Conservation (phyloP, 2,113 vertebrate species). For the Megalops atlanticus region DNA sequence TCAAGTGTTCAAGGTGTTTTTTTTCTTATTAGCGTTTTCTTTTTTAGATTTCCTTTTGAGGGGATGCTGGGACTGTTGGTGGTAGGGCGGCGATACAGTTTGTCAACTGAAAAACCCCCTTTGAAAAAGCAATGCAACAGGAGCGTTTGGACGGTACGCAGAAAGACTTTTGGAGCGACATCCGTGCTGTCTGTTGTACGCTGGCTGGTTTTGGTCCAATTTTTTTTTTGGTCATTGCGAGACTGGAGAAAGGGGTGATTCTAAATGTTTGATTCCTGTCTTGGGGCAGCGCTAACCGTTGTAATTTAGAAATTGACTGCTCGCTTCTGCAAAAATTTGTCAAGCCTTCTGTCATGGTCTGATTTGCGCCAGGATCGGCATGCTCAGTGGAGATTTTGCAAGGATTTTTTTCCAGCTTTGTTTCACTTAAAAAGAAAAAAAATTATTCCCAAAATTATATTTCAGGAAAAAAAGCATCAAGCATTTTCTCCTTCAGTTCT, state of each 20-base stretch:
- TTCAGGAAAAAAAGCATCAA: conserved; percentile 62
- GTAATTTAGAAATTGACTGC: conserved; percentile 27
- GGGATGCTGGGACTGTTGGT: conserved; percentile 31
- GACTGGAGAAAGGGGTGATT: conserved; percentile 22
- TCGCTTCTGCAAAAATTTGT: conserved; percentile 5
- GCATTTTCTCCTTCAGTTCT: conserved; percentile 56
- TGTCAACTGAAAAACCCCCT: conserved; percentile 2
- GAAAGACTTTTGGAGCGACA: conserved; percentile 53
- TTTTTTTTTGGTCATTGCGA: conserved; percentile 6
- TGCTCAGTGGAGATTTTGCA: conserved; percentile 15
- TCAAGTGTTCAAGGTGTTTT: conserved; percentile 30
- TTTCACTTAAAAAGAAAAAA: conserved; percentile 34
- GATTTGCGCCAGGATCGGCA: conserved; percentile 34
- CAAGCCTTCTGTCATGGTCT: conserved; percentile 12
- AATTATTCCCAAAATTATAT: conserved; percentile 44
- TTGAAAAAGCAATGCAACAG: conserved; percentile 12
- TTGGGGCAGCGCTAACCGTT: conserved; percentile 35
- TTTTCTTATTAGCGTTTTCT: conserved; percentile 8
- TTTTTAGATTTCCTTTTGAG: conserved; percentile 22
- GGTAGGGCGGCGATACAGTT: conserved; percentile 20
- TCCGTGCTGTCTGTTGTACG: background rate
- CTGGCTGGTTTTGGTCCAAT: background rate
- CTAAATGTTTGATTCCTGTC: conserved; percentile 14
- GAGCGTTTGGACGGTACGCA: conserved; percentile 27
- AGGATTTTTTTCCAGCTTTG: conserved; percentile 34